Evolutionary conservation across 2,888 invertebrate genomes (phyloP).

Genomic region (Troides oblongomaculatus): DNA sequence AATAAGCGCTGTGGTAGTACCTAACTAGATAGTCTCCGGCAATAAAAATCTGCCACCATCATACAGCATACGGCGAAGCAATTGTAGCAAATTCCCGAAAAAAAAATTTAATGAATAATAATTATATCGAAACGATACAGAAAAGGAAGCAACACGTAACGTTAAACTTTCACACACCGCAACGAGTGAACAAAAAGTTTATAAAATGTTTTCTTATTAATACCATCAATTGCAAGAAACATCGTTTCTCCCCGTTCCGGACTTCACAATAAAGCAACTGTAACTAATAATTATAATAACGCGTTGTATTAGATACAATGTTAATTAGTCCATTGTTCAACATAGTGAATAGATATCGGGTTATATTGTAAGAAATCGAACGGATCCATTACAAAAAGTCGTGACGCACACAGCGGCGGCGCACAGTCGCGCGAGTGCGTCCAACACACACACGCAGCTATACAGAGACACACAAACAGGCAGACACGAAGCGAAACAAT

Average conservation of each 20-base stretch:
- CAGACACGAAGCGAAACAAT: conserved; percentile 38
- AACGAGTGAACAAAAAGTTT: conserved; percentile 19
- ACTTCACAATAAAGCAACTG: conserved; percentile 32
- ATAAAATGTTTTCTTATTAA: conserved; percentile 19
- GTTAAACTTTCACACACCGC: conserved; percentile 9
- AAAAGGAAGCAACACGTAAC: background rate
- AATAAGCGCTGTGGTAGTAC: no score
- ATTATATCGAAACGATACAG: background rate
- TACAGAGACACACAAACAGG: no score
- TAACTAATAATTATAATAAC: conserved; percentile 53
- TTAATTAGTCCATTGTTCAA: conserved; percentile 59
- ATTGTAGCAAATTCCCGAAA: background rate
- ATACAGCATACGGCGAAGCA: no score
- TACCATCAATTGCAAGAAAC: conserved; percentile 10
- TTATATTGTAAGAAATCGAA: conserved; percentile 44
- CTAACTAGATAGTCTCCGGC: no score
- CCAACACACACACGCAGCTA: no score
- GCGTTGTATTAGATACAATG: conserved; percentile 49
- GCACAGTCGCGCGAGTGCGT: background rate
- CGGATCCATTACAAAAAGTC: conserved; percentile 25
- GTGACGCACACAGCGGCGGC: conserved; percentile 16
- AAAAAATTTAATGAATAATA: background rate
- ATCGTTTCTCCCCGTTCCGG: conserved; percentile 22
- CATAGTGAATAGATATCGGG: conserved; percentile 47
- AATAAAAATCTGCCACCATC: no score